Evolutionary conservation across 2,888 invertebrate species (phyloP).

Genomic region (Frankliniella intonsa): DNA sequence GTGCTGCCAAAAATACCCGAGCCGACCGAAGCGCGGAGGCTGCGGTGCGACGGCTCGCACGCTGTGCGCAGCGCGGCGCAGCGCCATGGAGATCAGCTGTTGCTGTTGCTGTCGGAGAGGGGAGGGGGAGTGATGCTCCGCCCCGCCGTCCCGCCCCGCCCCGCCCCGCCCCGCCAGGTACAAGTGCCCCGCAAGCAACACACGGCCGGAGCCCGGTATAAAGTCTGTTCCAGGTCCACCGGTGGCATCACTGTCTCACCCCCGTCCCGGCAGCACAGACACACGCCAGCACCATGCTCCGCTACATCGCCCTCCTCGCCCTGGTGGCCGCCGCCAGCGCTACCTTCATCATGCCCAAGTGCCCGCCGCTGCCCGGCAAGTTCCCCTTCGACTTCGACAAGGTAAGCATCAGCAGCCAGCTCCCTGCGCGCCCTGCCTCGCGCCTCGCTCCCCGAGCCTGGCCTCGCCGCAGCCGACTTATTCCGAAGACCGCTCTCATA

Average conservation of each 20-base stretch:
- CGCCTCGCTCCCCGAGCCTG: too few species aligned
- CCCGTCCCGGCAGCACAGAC: background rate
- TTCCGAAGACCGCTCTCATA: too few species aligned
- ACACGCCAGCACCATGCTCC: background rate
- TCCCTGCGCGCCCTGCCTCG: background rate
- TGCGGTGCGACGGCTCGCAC: background rate
- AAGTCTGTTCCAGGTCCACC: background rate
- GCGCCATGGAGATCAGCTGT: background rate
- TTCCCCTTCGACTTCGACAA: conserved; percentile 7
- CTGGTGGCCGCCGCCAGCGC: conserved; percentile 10
- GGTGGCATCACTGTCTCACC: background rate
- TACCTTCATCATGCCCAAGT: background rate
- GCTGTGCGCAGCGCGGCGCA: background rate
- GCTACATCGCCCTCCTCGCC: conserved; percentile 9
- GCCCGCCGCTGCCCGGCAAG: conserved; percentile 10
- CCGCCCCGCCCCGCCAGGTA: background rate
- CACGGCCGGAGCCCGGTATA: background rate
- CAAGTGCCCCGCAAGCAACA: background rate
- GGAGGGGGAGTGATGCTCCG: background rate
- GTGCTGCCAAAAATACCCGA: too few species aligned
- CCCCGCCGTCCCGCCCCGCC: background rate
- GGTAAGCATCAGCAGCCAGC: background rate
- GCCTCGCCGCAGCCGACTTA: too few species aligned
- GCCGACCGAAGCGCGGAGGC: too few species aligned
- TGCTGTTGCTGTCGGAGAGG: too few species aligned